Base-by-base conservation (phyloP, 2,113 vertebrate genomes). In the Otolemur garnettii region DNA sequence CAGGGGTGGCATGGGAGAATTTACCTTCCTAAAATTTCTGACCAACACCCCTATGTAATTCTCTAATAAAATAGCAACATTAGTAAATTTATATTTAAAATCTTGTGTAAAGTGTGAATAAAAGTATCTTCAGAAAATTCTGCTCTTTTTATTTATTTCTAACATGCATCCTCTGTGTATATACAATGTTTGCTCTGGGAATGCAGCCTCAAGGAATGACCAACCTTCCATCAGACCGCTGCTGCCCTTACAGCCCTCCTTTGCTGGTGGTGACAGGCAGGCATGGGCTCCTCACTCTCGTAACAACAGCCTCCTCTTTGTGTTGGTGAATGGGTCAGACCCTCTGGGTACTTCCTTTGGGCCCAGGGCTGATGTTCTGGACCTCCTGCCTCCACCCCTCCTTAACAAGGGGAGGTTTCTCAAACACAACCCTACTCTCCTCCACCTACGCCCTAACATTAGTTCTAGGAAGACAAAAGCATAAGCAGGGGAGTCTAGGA, bases 31-130 rank as follows among this genome's bases (percentile, higher is more conserved):
- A 28, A 75, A 74, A 50, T 87, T 71, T 91, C 28, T 30, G 28
- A 79, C 50, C 50, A 55, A 18, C 50, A 10, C 17, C 18, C 30
- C 77, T 33, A 79, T 22, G 18, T 30, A 50, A 35, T 79, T n/a
- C 18, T 50, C 24, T 18, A 53, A 17, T 53, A 79, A 42, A 92
- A 84, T 69, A 35, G 18, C 62, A 69, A 45, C 79, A 85, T 50
- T 87, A 78, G 87, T 85, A 90, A 50, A 59, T 15, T 7, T 59
- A 90, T 69, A 81, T 53, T 96, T 83, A 22, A 69, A 96, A 62
- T 95, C 85, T n/a, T 86, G 30, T 53, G 33, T 86, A 53, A 91
- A 93, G 64, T 33, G n/a, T 82, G 80, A 83, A 79, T 77, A 60
- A 83, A 83, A 83, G 26, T 71, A 82, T 60, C 62, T 87, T 91